Conservation (phyloP, 2,113 vertebrate genomes). For the human (Homo sapiens) region DNA sequence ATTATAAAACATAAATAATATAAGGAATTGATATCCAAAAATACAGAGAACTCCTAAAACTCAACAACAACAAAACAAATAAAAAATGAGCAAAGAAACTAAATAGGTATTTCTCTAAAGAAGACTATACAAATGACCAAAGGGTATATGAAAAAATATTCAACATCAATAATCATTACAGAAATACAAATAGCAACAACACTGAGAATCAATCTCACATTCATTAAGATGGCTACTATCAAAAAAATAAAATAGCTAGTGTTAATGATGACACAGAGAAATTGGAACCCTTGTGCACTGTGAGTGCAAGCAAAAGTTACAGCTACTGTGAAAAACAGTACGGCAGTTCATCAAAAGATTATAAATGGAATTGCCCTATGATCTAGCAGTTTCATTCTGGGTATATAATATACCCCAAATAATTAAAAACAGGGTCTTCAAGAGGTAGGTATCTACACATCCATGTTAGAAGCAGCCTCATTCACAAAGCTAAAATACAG, state of each 20-base stretch:
- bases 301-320: neutral
- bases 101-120: neutral
- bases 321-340: neutral
- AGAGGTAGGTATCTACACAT: neutral
- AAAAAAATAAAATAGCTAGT: neutral
- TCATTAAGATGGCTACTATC: neutral
- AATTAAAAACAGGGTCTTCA: neutral
- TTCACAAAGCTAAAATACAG: neutral
- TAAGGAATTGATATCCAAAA: neutral
- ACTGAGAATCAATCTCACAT: neutral
- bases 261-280: neutral
- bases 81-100: neutral
- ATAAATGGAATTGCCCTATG: neutral
- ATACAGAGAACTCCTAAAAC: neutral
- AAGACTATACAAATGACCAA: neutral
- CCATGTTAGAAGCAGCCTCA: neutral
- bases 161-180: neutral
- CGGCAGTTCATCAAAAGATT: neutral
- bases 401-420: neutral
- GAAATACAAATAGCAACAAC: neutral
- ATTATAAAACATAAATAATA: neutral
- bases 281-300: neutral
- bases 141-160: neutral
- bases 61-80: neutral
- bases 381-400: neutral